A percentile compares a stretch with the other conserved stretches of the same genome.
Conservation (phyloP, 2,113 vertebrate species). For the Sphaerodactylus townsendi region DNA sequence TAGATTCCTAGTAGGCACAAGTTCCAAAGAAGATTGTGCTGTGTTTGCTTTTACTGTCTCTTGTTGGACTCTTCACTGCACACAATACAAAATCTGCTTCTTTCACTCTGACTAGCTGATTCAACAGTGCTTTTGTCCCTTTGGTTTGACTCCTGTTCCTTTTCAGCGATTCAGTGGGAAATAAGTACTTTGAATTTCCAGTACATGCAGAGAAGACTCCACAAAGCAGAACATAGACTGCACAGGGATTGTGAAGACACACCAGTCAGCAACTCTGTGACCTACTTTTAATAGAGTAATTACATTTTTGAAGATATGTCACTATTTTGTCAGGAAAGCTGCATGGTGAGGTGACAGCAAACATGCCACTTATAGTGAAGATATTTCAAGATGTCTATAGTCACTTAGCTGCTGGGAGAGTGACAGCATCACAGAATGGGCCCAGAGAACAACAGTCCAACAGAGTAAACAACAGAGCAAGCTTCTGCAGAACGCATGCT, state of each 20-base stretch:
- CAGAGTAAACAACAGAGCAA: not conserved
- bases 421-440: constrained; percentile 35
- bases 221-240: constrained; percentile 49
- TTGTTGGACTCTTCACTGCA: not conserved
- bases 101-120: constrained; percentile 9
- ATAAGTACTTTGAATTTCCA: constrained; percentile 26
- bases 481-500: not conserved
- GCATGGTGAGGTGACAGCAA: constrained; percentile 68
- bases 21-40: not conserved
- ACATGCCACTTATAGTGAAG: constrained; percentile 57
- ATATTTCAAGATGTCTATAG: constrained; percentile 41
- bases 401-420: constrained; percentile 33
- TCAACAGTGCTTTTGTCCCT: constrained; percentile 19
- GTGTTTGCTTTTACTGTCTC: not conserved
- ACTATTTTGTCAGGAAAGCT: constrained; percentile 43
- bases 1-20: not conserved
- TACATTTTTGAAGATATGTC: constrained; percentile 50
- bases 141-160: not conserved
- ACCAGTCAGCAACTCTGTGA: constrained; percentile 70
- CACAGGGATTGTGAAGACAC: constrained; percentile 38
- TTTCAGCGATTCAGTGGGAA: constrained; percentile 24
- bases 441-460: not conserved
- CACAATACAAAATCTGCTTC: constrained; percentile 19
- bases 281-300: constrained; percentile 70
- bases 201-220: constrained; percentile 32